phyloP scores from a whole-genome alignment of 1,140 invertebrate species.

The Cydia fagiglandana region DNA sequence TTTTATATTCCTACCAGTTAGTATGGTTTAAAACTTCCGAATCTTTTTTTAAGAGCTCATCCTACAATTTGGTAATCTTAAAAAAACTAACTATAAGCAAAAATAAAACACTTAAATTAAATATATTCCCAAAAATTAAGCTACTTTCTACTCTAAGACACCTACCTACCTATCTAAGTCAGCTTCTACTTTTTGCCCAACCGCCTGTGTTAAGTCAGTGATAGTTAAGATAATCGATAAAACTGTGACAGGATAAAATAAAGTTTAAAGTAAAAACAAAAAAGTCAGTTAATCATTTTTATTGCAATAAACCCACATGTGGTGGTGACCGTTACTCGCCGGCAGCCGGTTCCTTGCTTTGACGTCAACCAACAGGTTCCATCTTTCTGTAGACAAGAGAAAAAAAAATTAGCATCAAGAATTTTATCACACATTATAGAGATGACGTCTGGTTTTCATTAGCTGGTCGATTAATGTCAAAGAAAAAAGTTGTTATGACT shows the following conservation, averaged over 20 bases:
- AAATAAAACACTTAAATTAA: no score
- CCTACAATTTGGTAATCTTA: no score
- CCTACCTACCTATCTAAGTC: no score
- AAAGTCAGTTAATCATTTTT: not conserved
- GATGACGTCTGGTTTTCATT: slow-evolving; percentile 3
- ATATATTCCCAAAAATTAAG: no score
- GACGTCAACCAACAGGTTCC: slow-evolving; percentile 20
- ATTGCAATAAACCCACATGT: slow-evolving; percentile 16
- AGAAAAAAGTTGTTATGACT: not conserved
- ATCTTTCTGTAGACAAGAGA: slow-evolving; percentile 17
- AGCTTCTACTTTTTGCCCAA: no score
- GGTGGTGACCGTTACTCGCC: not conserved
- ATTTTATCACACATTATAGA: not conserved
- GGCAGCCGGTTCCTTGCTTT: not conserved
- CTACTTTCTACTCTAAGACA: no score
- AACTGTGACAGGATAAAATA: not conserved
- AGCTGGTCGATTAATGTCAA: not conserved
- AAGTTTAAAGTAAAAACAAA: not conserved
- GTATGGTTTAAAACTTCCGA: no score
- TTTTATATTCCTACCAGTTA: no score
- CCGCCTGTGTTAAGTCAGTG: no score
- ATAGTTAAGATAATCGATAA: no score
- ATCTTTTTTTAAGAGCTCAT: no score
- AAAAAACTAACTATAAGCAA: no score
- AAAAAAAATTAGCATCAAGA: slow-evolving; percentile 23